Evolutionary conservation across 2,888 invertebrate species (phyloP).

Genomic region (Reticulitermes lucifugus): DNA sequence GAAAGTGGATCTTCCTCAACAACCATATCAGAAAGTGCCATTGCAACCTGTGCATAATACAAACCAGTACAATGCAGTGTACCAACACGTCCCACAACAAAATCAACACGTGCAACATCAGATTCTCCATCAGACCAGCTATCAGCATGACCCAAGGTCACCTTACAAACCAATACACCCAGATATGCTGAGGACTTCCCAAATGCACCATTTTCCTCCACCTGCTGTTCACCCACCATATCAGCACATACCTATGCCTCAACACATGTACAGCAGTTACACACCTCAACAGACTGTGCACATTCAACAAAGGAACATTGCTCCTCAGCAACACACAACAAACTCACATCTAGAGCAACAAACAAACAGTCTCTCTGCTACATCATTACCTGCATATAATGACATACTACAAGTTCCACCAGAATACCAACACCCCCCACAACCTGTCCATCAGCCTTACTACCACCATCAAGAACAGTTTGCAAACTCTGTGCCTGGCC

Average conservation of each 20-base stretch:
- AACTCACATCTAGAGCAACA: constrained; percentile 24
- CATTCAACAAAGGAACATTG: constrained; percentile 38
- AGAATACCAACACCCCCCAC: constrained; percentile 24
- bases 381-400: constrained; percentile 20
- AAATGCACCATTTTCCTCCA: background rate
- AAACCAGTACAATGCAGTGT: constrained; percentile 58
- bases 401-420: constrained; percentile 7
- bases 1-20: constrained; percentile 58
- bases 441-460: constrained; percentile 34
- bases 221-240: constrained; percentile 16
- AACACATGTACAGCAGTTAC: constrained; percentile 1
- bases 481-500: constrained; percentile 5
- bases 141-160: constrained; percentile 22
- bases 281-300: constrained; percentile 19
- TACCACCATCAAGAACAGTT: constrained; percentile 33
- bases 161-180: constrained; percentile 30
- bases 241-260: constrained; percentile 32
- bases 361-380: constrained; percentile 13
- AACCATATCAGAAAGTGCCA: constrained; percentile 53
- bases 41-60: constrained; percentile 57
- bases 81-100: constrained; percentile 16
- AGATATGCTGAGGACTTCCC: constrained; percentile 27
- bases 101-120: background rate
- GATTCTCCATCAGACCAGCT: background rate
- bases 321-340: constrained; percentile 20